A percentile compares a stretch with the other conserved stretches of the same genome.
Evolutionary conservation across 2,113 vertebrate species (phyloP).

Genomic region (Odobenus rosmarus): DNA sequence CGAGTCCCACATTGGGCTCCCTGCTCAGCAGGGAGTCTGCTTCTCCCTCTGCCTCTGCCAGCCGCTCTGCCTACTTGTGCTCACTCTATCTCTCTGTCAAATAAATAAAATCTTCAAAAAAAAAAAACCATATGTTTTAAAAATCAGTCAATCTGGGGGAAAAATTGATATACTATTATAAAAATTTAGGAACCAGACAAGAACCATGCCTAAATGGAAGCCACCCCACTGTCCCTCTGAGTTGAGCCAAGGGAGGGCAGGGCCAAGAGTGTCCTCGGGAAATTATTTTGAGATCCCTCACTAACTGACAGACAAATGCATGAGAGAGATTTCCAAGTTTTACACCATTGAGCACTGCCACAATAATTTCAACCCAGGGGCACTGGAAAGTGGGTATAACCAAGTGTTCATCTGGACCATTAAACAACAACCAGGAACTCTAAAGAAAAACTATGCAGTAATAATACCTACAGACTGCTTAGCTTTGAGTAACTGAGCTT

Average conservation of each 20-base stretch:
- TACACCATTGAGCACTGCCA: neutral
- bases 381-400: conserved; percentile 29
- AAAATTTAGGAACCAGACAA: conserved; percentile 16
- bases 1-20: too few relatives aligned
- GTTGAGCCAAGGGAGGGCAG: neutral
- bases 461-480: neutral
- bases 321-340: neutral
- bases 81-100: too few relatives aligned
- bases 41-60: too few relatives aligned
- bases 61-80: too few relatives aligned
- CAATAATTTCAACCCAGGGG: neutral
- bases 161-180: neutral
- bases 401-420: neutral
- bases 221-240: neutral
- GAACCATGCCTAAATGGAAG: neutral
- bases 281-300: neutral
- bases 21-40: too few relatives aligned
- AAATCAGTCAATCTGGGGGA: neutral
- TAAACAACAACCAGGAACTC: neutral
- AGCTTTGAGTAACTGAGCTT: neutral
- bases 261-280: neutral
- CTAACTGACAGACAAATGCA: neutral
- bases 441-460: neutral
- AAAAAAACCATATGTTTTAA: conserved; percentile 18
- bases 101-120: too few relatives aligned